These are phyloP conservation scores for Lepus oiostolus DNA, from an alignment of 2,797 vertebrate species.

Conservation along the genomic window DNA sequence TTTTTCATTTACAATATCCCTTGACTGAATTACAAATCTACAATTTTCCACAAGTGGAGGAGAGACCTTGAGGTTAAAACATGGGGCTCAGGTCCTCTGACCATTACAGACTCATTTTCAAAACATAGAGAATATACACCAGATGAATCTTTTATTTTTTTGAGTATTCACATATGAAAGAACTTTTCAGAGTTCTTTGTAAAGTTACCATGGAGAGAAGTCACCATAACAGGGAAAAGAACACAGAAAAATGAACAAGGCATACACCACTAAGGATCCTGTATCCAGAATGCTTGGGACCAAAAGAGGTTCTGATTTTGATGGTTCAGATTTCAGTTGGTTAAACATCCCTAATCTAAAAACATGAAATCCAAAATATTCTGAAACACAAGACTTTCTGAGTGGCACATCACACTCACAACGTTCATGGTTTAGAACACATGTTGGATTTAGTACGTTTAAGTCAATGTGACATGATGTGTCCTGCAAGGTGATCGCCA, in stretches of 20 bases:
- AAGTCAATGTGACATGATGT: not conserved
- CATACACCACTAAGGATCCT: no score
- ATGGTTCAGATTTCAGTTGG: no score
- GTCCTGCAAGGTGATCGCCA: not conserved
- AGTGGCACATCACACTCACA: no score
- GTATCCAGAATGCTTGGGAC: no score
- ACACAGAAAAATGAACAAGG: not conserved
- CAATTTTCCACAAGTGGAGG: not conserved
- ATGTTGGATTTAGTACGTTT: not conserved
- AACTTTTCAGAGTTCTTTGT: constrained; percentile 19
- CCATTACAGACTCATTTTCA: not conserved
- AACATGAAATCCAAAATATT: no score
- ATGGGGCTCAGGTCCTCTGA: not conserved
- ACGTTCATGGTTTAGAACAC: not conserved
- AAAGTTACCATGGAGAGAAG: not conserved
- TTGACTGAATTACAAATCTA: constrained; percentile 6
- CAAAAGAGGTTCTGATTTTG: no score
- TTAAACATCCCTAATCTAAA: no score
- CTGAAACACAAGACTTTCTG: no score
- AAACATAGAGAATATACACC: not conserved
- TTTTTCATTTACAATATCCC: not conserved
- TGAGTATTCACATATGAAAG: constrained; percentile 9
- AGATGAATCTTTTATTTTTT: not conserved
- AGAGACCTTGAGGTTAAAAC: not conserved
- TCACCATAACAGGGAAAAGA: not conserved